Percentiles rank a stretch among this genome's conserved stretches.
These are phyloP conservation scores for Varanus salvator DNA, from an alignment of 2,113 vertebrate genomes.

Conservation along the genomic window DNA sequence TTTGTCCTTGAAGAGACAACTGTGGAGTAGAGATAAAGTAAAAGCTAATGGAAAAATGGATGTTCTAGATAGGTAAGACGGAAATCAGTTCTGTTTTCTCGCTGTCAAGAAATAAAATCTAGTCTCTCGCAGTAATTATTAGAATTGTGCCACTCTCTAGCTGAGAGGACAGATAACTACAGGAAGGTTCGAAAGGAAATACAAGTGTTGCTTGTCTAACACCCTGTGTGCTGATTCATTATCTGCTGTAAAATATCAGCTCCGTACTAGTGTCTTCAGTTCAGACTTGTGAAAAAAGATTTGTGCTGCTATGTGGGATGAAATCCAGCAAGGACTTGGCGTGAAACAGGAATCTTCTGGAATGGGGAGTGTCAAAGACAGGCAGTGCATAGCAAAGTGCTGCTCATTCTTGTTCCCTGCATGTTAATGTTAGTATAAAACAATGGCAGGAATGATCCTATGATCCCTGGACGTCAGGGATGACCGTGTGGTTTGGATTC, in stretches of 20 bases:
- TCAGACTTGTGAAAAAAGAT: neutral
- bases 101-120: slow-evolving; percentile 39
- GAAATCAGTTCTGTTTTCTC: slow-evolving; percentile 22
- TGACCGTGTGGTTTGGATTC: no score
- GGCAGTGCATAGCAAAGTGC: no score
- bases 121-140: slow-evolving; percentile 11
- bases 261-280: neutral
- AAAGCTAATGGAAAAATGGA: slow-evolving; percentile 17
- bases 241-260: slow-evolving; percentile 17
- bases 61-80: slow-evolving; percentile 13
- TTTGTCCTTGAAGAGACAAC: slow-evolving; percentile 35
- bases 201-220: slow-evolving; percentile 17
- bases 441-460: no score
- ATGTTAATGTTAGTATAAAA: no score
- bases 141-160: slow-evolving; percentile 6
- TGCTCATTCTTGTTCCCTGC: no score
- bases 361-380: neutral
- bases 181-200: slow-evolving; percentile 34
- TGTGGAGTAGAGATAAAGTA: slow-evolving; percentile 14
- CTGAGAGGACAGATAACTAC: slow-evolving; percentile 17
- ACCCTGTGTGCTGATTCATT: slow-evolving; percentile 21
- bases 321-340: neutral
- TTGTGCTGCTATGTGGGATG: neutral
- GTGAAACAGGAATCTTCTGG: neutral
- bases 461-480: no score